Evolutionary conservation across 2,888 invertebrate genomes (phyloP), one percentile per base, ranked within the genome.

Genomic region (Cetonia aurata): DNA sequence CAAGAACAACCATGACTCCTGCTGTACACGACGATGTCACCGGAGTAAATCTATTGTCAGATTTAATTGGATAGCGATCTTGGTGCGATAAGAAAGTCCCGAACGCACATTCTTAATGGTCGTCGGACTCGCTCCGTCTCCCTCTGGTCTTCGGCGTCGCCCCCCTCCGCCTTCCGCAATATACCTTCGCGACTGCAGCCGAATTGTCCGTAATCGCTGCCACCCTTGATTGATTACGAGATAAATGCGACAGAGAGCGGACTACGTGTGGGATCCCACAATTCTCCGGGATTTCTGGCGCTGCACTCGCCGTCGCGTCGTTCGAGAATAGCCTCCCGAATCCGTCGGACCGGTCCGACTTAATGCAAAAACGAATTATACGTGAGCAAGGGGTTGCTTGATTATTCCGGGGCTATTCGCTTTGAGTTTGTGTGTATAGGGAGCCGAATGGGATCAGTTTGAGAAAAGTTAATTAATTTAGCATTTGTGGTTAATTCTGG

Each of bases 61-160:
- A 85, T 84, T 86, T 86, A 85, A 86, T 86, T 85, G 86, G 85
- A 85, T 85, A 81, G 85, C 83, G 86, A 86, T 86, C 84, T 82
- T 76, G 79, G 74, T 74, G 73, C 78, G 84, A 84, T 84, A 84
- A 84, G 82, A 76, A 73, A 75, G 75, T 72, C 78, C 71, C 71
- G 74, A 46, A 65, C 62, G 62, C 62, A 65, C 73, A 74, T 73
- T 74, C 74, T 73, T 81, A 79, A 76, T 77, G 82, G 72, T 52
- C 62, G 52, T 17, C 59, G 44, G 25, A 56, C 31, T 44, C 44
- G 12, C 25, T 52, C 52, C 52, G 50, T 52, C 50, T 52, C 17
- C 50, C 25, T 52, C 52, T 25, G 37, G 37, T 37, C 37, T 37
- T 10, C 9, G 25, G n/a, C 31, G 17, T 41, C 81, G 78, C 79